These are phyloP conservation scores for Podilymbus podiceps DNA, from an alignment of 2,113 vertebrate species.

Conservation along the genomic window DNA sequence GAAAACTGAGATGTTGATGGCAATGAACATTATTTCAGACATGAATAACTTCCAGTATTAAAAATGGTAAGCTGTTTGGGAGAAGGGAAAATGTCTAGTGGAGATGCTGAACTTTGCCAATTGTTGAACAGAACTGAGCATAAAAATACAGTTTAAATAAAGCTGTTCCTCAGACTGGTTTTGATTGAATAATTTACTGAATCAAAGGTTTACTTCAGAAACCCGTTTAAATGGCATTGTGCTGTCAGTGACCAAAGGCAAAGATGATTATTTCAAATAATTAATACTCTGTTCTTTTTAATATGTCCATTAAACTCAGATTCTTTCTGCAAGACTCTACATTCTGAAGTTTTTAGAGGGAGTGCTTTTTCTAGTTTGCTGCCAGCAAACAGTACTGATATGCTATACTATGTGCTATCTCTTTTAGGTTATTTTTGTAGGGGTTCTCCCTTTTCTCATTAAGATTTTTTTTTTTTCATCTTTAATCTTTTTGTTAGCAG, in stretches of 20 bases:
- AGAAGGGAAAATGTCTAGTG: background rate
- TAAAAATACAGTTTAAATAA: slow-evolving; percentile 36
- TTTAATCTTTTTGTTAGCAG: background rate
- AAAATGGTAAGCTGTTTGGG: slow-evolving; percentile 65
- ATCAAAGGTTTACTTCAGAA: background rate
- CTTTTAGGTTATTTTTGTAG: background rate
- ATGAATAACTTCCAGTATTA: slow-evolving; percentile 56
- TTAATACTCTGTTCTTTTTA: background rate
- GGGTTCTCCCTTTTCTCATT: background rate
- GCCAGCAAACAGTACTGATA: background rate
- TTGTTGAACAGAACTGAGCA: background rate
- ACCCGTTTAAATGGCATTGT: background rate
- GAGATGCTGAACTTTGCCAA: background rate
- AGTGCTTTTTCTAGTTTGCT: background rate
- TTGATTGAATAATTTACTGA: slow-evolving; percentile 51
- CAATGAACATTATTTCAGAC: slow-evolving; percentile 56
- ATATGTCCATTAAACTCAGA: background rate
- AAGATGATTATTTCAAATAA: background rate
- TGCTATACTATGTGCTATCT: background rate
- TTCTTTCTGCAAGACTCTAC: background rate
- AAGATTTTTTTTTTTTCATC: background rate
- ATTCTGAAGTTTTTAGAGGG: background rate
- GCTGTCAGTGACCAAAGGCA: background rate
- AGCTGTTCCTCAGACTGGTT: slow-evolving; percentile 8
- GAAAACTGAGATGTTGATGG: slow-evolving; percentile 57